These are phyloP conservation scores for Catostylus mosaicus DNA, from an alignment of 30 jellyfish, hydroid and myxozoan genomes.

Conservation along the genomic window DNA sequence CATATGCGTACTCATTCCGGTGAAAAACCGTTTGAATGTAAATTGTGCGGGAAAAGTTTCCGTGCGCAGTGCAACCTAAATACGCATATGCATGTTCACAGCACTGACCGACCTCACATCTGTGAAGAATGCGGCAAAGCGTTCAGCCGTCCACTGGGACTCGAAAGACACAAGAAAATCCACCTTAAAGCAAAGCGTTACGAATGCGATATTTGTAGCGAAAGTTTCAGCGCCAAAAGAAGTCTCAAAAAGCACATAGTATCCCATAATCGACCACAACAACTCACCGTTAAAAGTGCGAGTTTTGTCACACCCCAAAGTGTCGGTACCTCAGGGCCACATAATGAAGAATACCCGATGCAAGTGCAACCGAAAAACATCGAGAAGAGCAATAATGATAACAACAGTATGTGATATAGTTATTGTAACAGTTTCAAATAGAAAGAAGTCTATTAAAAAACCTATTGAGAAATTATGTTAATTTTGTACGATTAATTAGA, in stretches of 20 bases:
- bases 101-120: constrained; percentile 45
- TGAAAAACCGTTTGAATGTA: constrained; percentile 56
- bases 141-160: constrained; percentile 50
- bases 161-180: constrained; percentile 45
- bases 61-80: constrained; percentile 70
- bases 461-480: no score
- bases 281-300: background rate
- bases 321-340: background rate
- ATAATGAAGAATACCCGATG: background rate
- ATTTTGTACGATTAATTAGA: no score
- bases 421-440: no score
- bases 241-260: constrained; percentile 40
- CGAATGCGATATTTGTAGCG: constrained; percentile 44
- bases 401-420: no score
- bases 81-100: constrained; percentile 70
- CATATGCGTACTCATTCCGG: constrained; percentile 68
- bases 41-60: constrained; percentile 47
- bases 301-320: background rate
- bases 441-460: no score
- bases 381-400: background rate
- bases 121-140: constrained; percentile 56
- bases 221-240: constrained; percentile 21
- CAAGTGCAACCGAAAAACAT: background rate
- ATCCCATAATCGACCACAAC: background rate
- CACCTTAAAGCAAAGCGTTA: constrained; percentile 30